Conservation (phyloP, 2,888 invertebrate species). For the Acanthoscelides obtectus region DNA sequence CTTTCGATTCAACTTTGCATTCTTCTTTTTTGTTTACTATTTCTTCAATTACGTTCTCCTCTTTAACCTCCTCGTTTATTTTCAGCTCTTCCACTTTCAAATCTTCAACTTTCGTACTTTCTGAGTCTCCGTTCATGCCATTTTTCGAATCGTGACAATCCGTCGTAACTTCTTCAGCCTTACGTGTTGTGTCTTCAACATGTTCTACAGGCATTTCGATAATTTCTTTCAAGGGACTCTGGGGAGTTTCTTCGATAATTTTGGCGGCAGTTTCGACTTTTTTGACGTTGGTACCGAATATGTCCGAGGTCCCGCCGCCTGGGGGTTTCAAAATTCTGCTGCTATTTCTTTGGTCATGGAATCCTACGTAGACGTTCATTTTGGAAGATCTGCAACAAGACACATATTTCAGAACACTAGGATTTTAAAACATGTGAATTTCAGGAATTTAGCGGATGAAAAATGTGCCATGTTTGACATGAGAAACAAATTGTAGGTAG, state of each 20-base stretch:
- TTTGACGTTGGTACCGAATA: conserved; percentile 20
- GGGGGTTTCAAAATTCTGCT: conserved; percentile 29
- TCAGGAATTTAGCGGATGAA: not conserved
- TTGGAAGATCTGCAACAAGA: not conserved
- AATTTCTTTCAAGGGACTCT: not conserved
- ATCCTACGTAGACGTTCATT: conserved; percentile 29
- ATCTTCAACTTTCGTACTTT: conserved; percentile 7
- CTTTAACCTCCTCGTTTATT: not conserved
- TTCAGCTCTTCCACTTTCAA: conserved; percentile 7
- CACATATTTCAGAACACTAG: too few relatives aligned
- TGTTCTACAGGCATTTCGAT: conserved; percentile 2
- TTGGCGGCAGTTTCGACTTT: not conserved
- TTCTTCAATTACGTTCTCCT: conserved; percentile 3
- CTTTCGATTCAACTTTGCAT: not conserved
- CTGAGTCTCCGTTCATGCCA: conserved; percentile 3
- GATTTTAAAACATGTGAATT: too few relatives aligned
- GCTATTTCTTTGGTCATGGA: conserved; percentile 26
- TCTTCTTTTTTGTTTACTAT: conserved; percentile 2
- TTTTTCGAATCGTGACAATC: conserved; percentile 3
- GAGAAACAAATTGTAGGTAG: not conserved
- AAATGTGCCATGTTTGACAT: not conserved
- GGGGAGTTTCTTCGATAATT: conserved; percentile 1
- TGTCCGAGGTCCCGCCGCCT: conserved; percentile 28
- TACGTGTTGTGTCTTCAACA: conserved; percentile 7
- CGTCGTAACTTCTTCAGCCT: not conserved